Base-by-base conservation (phyloP, 2,113 vertebrate species). In the Chloroceryle aenea region DNA sequence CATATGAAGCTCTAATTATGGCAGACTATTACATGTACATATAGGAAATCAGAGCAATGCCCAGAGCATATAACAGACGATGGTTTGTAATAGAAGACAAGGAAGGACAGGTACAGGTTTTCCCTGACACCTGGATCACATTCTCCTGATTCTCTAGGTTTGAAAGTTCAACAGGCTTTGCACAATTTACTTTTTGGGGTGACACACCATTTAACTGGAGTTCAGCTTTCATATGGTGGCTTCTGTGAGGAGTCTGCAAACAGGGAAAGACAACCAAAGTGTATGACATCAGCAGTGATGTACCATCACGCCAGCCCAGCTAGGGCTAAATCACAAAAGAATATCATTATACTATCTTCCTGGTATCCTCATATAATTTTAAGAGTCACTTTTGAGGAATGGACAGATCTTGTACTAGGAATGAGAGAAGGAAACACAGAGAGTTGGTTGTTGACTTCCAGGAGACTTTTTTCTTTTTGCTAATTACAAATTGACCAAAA, bases 221-320 rank as follows among this genome's bases (percentile, higher is more conserved):
- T 48, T 23, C 74, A 79, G 17, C 55, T 81, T 89, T 63, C 67
- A 83, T 22, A 43, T 12, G 22, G 12, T 73, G 59, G 36, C 13
- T 83, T 89, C 71, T 80, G 25, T 56, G n/a, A 72, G 34, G 5
- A 69, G 22, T 67, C 43, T 67, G 32, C 56, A 47, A 50, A 22
- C 15, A 25, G 27, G 10, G 20, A 63, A 64, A 19, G 42, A 7
- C n/a, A 73, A 23, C 43, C n/a, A 45, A 26, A n/a, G 14, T 22
- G 23, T n/a, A 7, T 17, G 29, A 56, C 2, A 2, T 30, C 76
- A 40, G n/a, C 1, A 1, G 5, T 68, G 53, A 32, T 0, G 0
- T 64, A 12, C 43, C 36, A 23, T 61, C 2, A 2, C 58, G 36
- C 30, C 21, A 80, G 29, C 40, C 36, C 40, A 72, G n/a, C 30